Evolutionary conservation across 2,113 vertebrate species (phyloP).

Genomic region (Tragelaphus strepsiceros): DNA sequence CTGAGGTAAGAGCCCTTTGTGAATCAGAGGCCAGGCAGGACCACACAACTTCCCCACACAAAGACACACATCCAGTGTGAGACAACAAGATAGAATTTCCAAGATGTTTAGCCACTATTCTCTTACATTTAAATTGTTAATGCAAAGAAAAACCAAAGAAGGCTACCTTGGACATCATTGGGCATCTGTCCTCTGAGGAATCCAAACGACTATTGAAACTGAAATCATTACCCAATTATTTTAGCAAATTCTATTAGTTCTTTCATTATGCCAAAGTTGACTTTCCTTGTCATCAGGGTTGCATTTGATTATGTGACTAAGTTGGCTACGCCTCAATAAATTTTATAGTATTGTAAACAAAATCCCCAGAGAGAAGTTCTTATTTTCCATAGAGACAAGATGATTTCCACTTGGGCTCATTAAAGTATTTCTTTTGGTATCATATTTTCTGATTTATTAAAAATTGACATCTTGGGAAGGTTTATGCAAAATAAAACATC

Average conservation of each 20-base stretch:
- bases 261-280: background rate
- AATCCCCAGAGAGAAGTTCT: background rate
- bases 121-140: background rate
- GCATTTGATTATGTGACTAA: background rate
- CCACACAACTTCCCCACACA: background rate
- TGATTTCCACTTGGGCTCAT: background rate
- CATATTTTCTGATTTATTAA: background rate
- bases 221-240: background rate
- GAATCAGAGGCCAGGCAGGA: background rate
- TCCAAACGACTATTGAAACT: background rate
- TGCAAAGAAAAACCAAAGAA: background rate
- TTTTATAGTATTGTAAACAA: background rate
- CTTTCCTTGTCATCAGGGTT: background rate
- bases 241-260: background rate
- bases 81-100: background rate
- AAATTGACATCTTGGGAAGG: background rate
- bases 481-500: background rate
- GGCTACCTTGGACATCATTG: background rate
- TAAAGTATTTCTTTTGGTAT: background rate
- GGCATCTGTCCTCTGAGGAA: background rate
- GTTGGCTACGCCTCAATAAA: background rate
- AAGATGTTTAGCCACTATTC: background rate
- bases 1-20: background rate
- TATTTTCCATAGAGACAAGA: constrained; percentile 1
- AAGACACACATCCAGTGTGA: rapidly evolving